Evolutionary conservation across 2,888 invertebrate genomes (phyloP).

Genomic region (Parnassius orleans): DNA sequence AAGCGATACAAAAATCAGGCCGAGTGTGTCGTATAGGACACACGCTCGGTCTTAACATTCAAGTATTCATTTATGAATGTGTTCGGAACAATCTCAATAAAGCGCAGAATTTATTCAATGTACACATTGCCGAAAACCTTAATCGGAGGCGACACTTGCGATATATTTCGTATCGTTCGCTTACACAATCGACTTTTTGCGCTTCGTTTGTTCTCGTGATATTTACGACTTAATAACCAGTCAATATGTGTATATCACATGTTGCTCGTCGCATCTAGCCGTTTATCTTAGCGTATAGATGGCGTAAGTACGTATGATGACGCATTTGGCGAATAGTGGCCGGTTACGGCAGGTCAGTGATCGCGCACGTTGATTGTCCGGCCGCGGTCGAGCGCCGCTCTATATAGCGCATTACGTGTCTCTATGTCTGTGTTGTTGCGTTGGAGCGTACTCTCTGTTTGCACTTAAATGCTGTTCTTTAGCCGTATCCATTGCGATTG

Average conservation of each 20-base stretch:
- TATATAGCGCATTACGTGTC: constrained; percentile 29
- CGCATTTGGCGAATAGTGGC: constrained; percentile 52
- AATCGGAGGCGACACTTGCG: background rate
- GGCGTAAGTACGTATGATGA: constrained; percentile 44
- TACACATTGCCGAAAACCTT: background rate
- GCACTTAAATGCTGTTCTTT: constrained; percentile 6
- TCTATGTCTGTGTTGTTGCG: constrained; percentile 28
- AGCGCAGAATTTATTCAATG: background rate
- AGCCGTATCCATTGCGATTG: constrained; percentile 13
- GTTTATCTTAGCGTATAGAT: constrained; percentile 26
- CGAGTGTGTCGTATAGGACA: no score
- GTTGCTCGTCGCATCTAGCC: constrained; percentile 36
- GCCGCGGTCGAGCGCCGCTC: constrained; percentile 30
- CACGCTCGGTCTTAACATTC: no score
- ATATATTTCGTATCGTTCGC: constrained; percentile 11
- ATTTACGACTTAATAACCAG: constrained; percentile 23
- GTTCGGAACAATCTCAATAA: background rate
- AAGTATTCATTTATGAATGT: background rate
- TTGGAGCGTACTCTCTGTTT: constrained; percentile 1
- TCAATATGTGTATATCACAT: constrained; percentile 16
- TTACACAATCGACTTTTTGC: constrained; percentile 20
- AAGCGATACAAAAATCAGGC: no score
- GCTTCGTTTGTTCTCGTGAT: constrained; percentile 13
- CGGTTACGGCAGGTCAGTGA: constrained; percentile 69
- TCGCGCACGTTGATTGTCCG: constrained; percentile 56